A percentile compares a stretch with the other conserved stretches of the same genome.
These are phyloP conservation scores for Sepiola atlantica DNA, from an alignment of 2,888 invertebrate species.

Conservation along the genomic window DNA sequence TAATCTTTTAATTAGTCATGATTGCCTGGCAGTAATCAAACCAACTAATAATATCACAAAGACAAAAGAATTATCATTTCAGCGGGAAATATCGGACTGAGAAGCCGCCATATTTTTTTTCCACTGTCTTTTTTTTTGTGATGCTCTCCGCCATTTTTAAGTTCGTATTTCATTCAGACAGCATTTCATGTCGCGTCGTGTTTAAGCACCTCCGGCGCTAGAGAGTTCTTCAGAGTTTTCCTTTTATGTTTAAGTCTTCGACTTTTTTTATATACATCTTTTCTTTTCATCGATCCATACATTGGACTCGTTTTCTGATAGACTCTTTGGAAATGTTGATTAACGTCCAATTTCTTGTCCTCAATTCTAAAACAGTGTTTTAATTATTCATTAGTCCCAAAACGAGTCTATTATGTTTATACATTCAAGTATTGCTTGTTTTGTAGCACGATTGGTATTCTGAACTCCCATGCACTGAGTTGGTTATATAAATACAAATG, in stretches of 20 bases:
- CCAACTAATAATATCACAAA: neutral
- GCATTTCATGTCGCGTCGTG: neutral
- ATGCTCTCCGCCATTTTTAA: neutral
- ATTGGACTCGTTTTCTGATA: neutral
- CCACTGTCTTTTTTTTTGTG: neutral
- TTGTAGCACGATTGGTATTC: no score
- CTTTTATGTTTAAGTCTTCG: neutral
- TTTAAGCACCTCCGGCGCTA: neutral
- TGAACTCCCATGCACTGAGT: no score
- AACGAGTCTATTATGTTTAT: neutral
- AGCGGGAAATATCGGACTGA: neutral
- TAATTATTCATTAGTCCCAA: neutral
- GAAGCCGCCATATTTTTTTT: neutral
- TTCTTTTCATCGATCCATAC: neutral
- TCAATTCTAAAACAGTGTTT: neutral
- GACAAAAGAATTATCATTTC: neutral
- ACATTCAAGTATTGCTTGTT: neutral
- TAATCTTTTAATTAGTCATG: slow-evolving; percentile 2
- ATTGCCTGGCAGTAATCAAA: neutral
- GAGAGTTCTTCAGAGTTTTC: neutral
- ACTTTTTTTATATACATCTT: neutral
- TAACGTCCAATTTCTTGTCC: neutral
- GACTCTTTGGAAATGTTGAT: neutral
- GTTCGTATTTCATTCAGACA: neutral
- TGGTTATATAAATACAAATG: no score